These are phyloP conservation scores for Electrona antarctica DNA, from an alignment of 2,113 vertebrate species.

Conservation along the genomic window DNA sequence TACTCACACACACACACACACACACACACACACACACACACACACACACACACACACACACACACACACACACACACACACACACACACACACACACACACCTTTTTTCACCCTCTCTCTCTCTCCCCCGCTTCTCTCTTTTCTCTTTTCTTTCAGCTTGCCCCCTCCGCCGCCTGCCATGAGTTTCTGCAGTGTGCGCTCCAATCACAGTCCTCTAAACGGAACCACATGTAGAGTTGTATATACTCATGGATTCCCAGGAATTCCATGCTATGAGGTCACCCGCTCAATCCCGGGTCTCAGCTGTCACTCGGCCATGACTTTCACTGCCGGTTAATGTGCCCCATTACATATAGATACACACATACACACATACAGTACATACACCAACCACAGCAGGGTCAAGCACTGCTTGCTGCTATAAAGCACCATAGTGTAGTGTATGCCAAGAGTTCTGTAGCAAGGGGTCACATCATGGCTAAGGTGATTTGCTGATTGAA, in stretches of 20 bases:
- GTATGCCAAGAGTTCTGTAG: too few relatives aligned
- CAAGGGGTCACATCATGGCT: too few relatives aligned
- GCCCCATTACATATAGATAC: not conserved
- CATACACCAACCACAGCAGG: not conserved
- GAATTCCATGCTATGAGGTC: slow-evolving; percentile 69
- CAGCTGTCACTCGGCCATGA: slow-evolving; percentile 18
- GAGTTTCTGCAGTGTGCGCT: slow-evolving; percentile 3
- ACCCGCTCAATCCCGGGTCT: slow-evolving; percentile 24
- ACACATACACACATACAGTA: not conserved
- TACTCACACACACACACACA: not conserved
- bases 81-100: not conserved
- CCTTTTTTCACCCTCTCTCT: not conserved
- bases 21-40: not conserved
- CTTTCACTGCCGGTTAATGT: slow-evolving; percentile 29
- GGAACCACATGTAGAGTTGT: slow-evolving; percentile 66
- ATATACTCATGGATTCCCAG: slow-evolving; percentile 66
- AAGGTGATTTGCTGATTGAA: too few relatives aligned
- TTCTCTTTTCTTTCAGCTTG: not conserved
- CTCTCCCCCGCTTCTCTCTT: not conserved
- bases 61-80: not conserved
- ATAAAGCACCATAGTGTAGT: too few relatives aligned
- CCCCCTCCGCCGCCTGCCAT: not conserved
- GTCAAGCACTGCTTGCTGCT: too few relatives aligned
- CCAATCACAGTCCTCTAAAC: slow-evolving; percentile 52
- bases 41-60: not conserved